Conservation (phyloP, 2,797 vertebrate species). For the Acridotheres tristis region DNA sequence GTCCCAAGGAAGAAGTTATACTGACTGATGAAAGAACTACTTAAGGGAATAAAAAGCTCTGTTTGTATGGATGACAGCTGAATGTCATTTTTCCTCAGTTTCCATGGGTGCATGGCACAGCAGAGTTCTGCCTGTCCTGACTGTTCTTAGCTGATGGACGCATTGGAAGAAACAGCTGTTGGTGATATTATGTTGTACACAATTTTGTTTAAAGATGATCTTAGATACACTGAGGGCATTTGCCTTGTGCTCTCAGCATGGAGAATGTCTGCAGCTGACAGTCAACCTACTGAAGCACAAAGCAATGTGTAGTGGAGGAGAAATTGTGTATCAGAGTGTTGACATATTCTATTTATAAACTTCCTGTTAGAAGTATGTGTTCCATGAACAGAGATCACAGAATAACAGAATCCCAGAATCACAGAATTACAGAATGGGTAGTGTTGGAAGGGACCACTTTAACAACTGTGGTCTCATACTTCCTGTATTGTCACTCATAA, state of each 20-base stretch:
- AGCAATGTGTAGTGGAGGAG: background rate
- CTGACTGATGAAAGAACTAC: background rate
- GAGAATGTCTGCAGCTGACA: constrained; percentile 1
- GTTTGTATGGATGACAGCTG: background rate
- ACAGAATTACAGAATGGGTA: too few species aligned
- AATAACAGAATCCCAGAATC: background rate
- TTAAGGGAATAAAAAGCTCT: background rate
- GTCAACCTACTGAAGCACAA: constrained; percentile 10
- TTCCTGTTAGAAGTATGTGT: background rate
- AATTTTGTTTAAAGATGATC: background rate
- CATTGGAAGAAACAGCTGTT: background rate
- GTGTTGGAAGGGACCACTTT: background rate
- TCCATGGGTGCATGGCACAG: background rate
- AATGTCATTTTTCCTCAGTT: background rate
- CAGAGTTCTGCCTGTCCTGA: background rate
- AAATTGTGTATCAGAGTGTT: background rate
- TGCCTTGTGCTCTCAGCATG: background rate
- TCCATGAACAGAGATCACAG: background rate
- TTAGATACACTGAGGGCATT: background rate
- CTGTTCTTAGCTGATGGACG: background rate
- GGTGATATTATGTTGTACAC: background rate
- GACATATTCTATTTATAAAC: constrained; percentile 5
- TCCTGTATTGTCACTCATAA: background rate
- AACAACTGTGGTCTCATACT: background rate
- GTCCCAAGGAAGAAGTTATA: background rate